Conservation (phyloP, 2,113 vertebrate species). For the Phainopepla nitens region DNA sequence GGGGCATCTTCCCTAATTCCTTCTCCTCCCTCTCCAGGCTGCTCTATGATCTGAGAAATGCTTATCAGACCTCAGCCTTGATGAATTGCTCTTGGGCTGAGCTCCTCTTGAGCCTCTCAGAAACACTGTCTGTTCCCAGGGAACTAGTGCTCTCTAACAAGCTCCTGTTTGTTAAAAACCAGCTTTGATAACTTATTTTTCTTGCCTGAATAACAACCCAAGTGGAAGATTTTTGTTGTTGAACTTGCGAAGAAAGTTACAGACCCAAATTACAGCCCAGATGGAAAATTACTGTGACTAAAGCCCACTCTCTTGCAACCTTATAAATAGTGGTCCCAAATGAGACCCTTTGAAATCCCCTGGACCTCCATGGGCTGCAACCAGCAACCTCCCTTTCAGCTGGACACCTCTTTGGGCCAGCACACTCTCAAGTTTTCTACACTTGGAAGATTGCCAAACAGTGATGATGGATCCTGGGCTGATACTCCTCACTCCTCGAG, state of each 20-base stretch:
- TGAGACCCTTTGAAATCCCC: neutral
- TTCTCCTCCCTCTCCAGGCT: neutral
- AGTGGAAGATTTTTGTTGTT: neutral
- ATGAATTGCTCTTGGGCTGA: neutral
- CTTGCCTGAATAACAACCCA: neutral
- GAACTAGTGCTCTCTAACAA: neutral
- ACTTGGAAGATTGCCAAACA: neutral
- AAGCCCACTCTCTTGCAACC: neutral
- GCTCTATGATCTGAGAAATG: neutral
- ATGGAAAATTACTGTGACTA: neutral
- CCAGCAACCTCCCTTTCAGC: neutral
- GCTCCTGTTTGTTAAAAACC: neutral
- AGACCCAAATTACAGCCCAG: fast-evolving
- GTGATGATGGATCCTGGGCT: neutral
- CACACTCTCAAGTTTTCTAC: fast-evolving
- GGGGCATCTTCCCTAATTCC: neutral
- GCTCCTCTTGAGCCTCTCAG: neutral
- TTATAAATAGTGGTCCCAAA: neutral
- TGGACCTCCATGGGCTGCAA: neutral
- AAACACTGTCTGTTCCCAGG: neutral
- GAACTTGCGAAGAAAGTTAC: neutral
- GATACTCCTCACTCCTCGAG: neutral
- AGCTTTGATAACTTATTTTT: neutral
- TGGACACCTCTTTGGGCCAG: too few relatives aligned
- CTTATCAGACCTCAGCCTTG: neutral